phyloP scores from a whole-genome alignment of 2,888 invertebrate species.

The Salpingus planirostris region DNA sequence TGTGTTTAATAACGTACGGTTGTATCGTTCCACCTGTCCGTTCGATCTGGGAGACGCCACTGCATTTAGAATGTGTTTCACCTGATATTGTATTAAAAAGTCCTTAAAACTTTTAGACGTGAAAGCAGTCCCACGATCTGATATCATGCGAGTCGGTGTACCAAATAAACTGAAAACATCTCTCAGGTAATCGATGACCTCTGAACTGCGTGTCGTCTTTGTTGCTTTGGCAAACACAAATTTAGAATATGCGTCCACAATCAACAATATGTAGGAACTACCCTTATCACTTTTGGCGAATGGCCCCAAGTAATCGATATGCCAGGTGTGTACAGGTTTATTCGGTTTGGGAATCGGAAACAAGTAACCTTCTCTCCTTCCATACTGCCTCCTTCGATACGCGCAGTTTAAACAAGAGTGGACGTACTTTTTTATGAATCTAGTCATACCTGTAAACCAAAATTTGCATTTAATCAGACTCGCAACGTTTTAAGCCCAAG shows the following conservation, averaged over 20 bases:
- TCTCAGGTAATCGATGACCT: constrained; percentile 8
- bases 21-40: constrained; percentile 11
- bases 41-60: constrained; percentile 12
- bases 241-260: constrained; percentile 13
- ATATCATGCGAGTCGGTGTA: constrained; percentile 10
- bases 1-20: constrained; percentile 4
- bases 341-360: constrained; percentile 20
- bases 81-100: constrained; percentile 3
- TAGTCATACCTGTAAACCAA: constrained; percentile 18
- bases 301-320: constrained; percentile 16
- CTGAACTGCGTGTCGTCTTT: constrained; percentile 9
- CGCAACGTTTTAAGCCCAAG: background rate
- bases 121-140: constrained; percentile 12
- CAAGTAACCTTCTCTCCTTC: constrained; percentile 21
- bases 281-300: constrained; percentile 6
- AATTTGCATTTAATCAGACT: background rate
- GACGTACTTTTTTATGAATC: constrained; percentile 26
- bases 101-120: constrained; percentile 7
- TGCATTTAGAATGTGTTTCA: constrained; percentile 15
- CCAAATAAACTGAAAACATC: constrained; percentile 14
- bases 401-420: constrained; percentile 25
- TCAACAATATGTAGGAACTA: constrained; percentile 10
- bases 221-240: constrained; percentile 7
- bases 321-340: constrained; percentile 13
- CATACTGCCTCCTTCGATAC: constrained; percentile 18